phyloP scores from a whole-genome alignment of 92 coral and sea anemone genomes.

The Phymanthus crucifer region DNA sequence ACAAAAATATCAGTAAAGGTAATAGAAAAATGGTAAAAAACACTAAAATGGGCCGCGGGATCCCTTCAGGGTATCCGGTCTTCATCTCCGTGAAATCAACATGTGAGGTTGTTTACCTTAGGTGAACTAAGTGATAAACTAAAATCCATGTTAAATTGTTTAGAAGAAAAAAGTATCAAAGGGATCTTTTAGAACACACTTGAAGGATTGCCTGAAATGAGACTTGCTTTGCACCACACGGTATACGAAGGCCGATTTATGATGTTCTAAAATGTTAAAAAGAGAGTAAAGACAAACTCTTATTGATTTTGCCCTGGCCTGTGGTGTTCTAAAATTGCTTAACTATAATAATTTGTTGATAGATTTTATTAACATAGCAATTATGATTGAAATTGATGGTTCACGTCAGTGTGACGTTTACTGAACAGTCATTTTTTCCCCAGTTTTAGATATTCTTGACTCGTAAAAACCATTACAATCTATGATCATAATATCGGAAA shows the following conservation, averaged over 20 bases:
- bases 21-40: too few relatives aligned
- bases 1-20: too few relatives aligned
- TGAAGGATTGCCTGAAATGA: not conserved
- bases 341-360: not conserved
- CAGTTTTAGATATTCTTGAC: not conserved
- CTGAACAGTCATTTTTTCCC: not conserved
- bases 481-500: not conserved
- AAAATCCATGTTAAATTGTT: too few relatives aligned
- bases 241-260: not conserved
- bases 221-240: too few relatives aligned
- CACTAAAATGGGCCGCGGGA: too few relatives aligned
- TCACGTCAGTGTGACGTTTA: not conserved
- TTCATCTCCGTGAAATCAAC: too few relatives aligned
- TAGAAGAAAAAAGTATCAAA: not conserved
- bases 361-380: not conserved
- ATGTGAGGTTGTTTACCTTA: too few relatives aligned
- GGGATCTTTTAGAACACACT: not conserved
- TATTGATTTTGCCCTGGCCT: not conserved
- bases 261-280: too few relatives aligned
- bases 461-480: not conserved
- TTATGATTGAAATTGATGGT: conserved; percentile 1
- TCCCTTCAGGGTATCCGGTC: too few relatives aligned
- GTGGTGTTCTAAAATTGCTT: not conserved
- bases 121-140: too few relatives aligned
- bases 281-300: not conserved